These are phyloP conservation scores for Andricus quercusramuli DNA, from an alignment of 2,888 invertebrate species.

Conservation along the genomic window DNA sequence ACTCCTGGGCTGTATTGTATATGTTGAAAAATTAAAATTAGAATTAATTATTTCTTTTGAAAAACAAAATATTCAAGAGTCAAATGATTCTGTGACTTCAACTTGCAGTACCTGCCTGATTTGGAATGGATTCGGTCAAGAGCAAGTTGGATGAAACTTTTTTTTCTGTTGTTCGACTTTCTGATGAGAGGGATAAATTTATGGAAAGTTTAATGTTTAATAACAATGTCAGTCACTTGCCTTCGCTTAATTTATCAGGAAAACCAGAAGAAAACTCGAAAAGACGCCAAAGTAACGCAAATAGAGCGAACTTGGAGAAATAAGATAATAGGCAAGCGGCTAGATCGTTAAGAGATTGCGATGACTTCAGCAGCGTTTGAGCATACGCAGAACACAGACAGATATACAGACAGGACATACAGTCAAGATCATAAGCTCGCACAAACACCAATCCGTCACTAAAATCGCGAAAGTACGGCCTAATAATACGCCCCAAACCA, in stretches of 20 bases:
- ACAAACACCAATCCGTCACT: conserved; percentile 40
- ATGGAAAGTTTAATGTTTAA: not conserved
- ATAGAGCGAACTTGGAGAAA: conserved; percentile 28
- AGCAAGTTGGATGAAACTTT: not conserved
- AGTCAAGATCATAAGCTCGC: conserved; percentile 58
- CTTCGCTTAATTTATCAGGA: conserved; percentile 10
- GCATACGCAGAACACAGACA: conserved; percentile 69
- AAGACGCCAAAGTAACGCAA: conserved; percentile 22
- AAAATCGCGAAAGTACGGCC: conserved; percentile 40
- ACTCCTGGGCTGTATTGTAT: too few species aligned
- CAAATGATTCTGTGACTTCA: too few species aligned
- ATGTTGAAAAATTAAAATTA: too few species aligned
- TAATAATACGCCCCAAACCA: not conserved
- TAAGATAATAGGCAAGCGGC: conserved; percentile 52
- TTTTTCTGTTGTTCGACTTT: not conserved
- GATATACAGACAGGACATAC: conserved; percentile 69
- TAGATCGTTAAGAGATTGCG: conserved; percentile 48
- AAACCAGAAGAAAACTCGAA: conserved; percentile 35
- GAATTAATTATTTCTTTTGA: too few species aligned
- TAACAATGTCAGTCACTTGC: conserved; percentile 39
- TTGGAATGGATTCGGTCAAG: too few species aligned
- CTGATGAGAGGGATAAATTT: not conserved
- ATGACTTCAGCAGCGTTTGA: conserved; percentile 66
- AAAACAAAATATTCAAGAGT: too few species aligned
- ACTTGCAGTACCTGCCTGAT: too few species aligned